Evolutionary conservation across 2,113 vertebrate species (phyloP).

Genomic region (Poicephalus gulielmi): DNA sequence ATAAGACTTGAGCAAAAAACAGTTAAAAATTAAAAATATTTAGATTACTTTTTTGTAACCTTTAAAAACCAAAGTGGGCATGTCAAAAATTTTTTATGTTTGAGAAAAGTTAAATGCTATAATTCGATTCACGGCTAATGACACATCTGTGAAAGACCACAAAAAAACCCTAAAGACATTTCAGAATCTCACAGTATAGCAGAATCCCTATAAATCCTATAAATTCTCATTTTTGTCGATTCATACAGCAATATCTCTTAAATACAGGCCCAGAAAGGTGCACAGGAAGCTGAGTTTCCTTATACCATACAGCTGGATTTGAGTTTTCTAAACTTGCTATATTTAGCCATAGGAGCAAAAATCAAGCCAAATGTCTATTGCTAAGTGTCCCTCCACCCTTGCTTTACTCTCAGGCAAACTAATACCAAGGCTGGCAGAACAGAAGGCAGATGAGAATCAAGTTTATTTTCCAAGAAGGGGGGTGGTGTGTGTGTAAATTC

Average conservation of each 20-base stretch:
- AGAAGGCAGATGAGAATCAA: neutral
- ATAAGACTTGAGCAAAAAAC: neutral
- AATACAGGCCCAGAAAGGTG: neutral
- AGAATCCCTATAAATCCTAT: neutral
- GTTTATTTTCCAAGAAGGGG: neutral
- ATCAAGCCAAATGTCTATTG: neutral
- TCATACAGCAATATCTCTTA: neutral
- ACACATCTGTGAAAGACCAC: neutral
- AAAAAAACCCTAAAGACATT: neutral
- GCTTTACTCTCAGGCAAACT: neutral
- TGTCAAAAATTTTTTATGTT: accelerated
- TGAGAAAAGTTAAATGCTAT: neutral
- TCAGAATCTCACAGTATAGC: neutral
- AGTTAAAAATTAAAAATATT: neutral
- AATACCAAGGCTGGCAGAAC: neutral
- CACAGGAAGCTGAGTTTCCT: neutral
- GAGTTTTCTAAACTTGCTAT: neutral
- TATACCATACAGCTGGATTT: neutral
- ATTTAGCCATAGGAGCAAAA: neutral
- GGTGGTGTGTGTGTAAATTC: neutral
- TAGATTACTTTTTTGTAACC: neutral
- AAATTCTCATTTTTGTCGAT: neutral
- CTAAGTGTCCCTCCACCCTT: neutral
- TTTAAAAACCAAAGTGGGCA: neutral
- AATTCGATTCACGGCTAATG: neutral